Percentiles rank a stretch among this genome's conserved stretches.
phyloP scores from a whole-genome alignment of 2,113 vertebrate genomes.

The Paratilapia polleni region DNA sequence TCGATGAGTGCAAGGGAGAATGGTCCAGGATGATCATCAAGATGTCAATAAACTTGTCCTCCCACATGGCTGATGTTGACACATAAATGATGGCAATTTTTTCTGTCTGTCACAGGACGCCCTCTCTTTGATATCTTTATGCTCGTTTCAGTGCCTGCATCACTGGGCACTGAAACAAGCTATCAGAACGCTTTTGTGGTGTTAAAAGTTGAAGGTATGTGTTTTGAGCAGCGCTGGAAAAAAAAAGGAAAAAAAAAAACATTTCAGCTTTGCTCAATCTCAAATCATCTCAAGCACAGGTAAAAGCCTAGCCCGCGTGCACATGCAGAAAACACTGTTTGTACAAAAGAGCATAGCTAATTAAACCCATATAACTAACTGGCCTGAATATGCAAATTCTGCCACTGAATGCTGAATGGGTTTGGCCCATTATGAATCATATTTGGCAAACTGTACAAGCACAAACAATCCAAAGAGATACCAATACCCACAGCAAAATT shows the following conservation, averaged over 20 bases:
- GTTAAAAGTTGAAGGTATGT: slow-evolving; percentile 30
- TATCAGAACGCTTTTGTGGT: slow-evolving; percentile 39
- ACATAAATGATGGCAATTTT: slow-evolving; percentile 79
- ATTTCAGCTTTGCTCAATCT: background rate
- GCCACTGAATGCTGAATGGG: background rate
- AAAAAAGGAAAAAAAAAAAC: background rate
- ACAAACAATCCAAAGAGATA: background rate
- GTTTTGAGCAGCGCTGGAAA: background rate
- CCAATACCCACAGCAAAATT: background rate
- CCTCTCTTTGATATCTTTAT: slow-evolving; percentile 65
- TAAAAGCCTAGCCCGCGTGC: background rate
- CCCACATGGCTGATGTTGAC: slow-evolving; percentile 78
- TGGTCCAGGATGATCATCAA: slow-evolving; percentile 76
- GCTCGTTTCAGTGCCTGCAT: slow-evolving; percentile 57
- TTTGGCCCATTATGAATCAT: background rate
- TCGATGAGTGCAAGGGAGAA: slow-evolving; percentile 68
- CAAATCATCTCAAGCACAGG: background rate
- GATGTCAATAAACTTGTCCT: slow-evolving; percentile 80
- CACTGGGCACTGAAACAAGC: slow-evolving; percentile 51
- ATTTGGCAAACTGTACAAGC: background rate
- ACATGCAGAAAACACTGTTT: slow-evolving; percentile 5
- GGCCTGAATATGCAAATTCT: background rate
- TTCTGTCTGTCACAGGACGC: slow-evolving; percentile 70
- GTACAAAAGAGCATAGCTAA: background rate
- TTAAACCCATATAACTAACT: background rate